Base-by-base conservation (phyloP, 23 tunicate genomes). In the Clavelina lepadiformis region DNA sequence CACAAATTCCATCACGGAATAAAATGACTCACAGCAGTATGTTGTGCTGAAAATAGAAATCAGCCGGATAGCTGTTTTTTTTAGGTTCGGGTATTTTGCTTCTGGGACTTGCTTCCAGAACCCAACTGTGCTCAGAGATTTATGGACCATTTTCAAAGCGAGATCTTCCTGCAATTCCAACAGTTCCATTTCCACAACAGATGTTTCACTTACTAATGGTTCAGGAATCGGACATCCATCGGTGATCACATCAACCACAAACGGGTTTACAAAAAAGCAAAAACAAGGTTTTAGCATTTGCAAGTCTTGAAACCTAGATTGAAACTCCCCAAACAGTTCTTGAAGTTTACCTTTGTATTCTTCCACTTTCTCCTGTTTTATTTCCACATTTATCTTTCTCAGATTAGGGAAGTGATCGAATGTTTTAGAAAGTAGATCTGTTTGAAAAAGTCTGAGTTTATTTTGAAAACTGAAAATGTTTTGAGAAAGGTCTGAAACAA, bases 291-390 rank as follows among this genome's bases (percentile, higher is more conserved):
- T 74, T 28, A 74, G 79, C 69, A 60, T 61, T 61, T 61, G 79
- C 59, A 74, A 61, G 45, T 74, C 69, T 46, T 61, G 37, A 61
- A 74, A 74, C 69, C 69, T 50, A 45, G 69, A 61, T 61, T 74
- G 79, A 47, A 74, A 72, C 2, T 74, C 60, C 58, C 5, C 58
- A 46, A 44, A 61, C 69, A 74, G 69, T 74, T 47, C 69, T 74
- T 74, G 79, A 46, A 74, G 59, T 74, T 74, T 72, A 56, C 66
- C 68, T 72, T 72, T 74, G 79, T 74, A 74, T 61, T 61, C 69
- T 61, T 74, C 58, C 59, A 61, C 59, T 71, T 56, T 56, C 35
- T 67, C 25, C 38, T 56, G 26, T 57, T 51, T 50, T 69, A 69
- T 69, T 51, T 69, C 46, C 4, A 69, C 32, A 29, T 69, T 69